Conservation (phyloP, 2,797 vertebrate species). For the Pteronotus mesoamericanus region DNA sequence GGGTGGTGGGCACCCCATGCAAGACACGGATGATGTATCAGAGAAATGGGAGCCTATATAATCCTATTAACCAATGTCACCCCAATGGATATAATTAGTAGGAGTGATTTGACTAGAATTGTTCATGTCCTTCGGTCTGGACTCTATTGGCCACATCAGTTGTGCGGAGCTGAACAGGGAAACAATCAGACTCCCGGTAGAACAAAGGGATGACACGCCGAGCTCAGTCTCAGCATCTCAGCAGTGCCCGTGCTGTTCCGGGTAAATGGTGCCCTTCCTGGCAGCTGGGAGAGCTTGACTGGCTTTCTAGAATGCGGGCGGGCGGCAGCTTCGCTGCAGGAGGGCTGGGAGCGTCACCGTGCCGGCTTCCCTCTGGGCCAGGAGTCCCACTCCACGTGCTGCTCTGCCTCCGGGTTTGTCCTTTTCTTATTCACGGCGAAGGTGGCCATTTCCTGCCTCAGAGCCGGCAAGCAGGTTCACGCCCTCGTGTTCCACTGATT, state of each 20-base stretch:
- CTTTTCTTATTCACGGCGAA: neutral
- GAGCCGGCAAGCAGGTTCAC: neutral
- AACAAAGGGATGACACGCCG: neutral
- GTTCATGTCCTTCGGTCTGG: neutral
- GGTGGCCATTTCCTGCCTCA: neutral
- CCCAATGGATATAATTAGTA: neutral
- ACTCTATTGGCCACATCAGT: neutral
- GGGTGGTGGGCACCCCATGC: neutral
- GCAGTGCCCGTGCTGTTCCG: neutral
- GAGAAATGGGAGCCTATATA: neutral
- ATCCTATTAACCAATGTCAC: neutral
- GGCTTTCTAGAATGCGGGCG: neutral
- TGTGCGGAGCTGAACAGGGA: neutral
- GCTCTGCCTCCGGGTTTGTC: neutral
- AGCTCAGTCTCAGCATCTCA: neutral
- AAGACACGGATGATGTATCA: neutral
- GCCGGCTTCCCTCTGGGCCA: accelerated
- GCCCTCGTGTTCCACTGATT: neutral
- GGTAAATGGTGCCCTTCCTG: neutral
- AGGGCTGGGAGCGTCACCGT: no score
- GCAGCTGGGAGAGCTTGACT: neutral
- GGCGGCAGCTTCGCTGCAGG: no score
- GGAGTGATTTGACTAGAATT: neutral
- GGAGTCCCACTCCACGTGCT: no score
- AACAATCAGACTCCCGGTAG: neutral